Evolutionary conservation across 2,888 invertebrate genomes (phyloP).

Genomic region (Patella depressa): DNA sequence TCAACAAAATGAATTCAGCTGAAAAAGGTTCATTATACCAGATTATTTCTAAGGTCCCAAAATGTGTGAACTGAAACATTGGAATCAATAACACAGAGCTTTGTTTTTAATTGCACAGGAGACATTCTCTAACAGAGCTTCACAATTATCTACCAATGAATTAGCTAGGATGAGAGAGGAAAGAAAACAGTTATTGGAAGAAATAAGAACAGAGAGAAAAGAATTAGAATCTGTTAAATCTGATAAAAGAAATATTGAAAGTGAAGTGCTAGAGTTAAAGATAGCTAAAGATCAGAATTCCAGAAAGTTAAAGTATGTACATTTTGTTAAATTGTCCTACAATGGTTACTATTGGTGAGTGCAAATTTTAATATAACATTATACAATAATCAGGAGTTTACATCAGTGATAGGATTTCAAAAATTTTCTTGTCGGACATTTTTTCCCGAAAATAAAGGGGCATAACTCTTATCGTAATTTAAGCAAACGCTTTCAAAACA

Average conservation of each 20-base stretch:
- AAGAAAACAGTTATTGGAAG: conserved; percentile 55
- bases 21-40: no score
- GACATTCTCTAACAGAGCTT: conserved; percentile 46
- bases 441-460: no score
- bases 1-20: no score
- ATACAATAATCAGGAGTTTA: no score
- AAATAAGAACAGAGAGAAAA: conserved; percentile 52
- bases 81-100: neutral
- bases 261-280: conserved; percentile 60
- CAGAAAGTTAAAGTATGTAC: conserved; percentile 56
- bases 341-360: neutral
- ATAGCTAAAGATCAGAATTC: conserved; percentile 55
- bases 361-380: neutral
- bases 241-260: conserved; percentile 58
- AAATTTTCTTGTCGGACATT: no score
- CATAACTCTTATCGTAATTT: no score
- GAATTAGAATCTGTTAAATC: conserved; percentile 57
- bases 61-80: no score
- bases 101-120: conserved; percentile 43
- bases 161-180: conserved; percentile 62
- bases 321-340: neutral
- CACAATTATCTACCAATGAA: conserved; percentile 51
- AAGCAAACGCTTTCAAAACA: no score
- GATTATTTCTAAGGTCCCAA: no score
- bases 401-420: no score